Evolutionary conservation across 2,113 vertebrate genomes (phyloP).

Genomic region (Picathartes gymnocephalus): DNA sequence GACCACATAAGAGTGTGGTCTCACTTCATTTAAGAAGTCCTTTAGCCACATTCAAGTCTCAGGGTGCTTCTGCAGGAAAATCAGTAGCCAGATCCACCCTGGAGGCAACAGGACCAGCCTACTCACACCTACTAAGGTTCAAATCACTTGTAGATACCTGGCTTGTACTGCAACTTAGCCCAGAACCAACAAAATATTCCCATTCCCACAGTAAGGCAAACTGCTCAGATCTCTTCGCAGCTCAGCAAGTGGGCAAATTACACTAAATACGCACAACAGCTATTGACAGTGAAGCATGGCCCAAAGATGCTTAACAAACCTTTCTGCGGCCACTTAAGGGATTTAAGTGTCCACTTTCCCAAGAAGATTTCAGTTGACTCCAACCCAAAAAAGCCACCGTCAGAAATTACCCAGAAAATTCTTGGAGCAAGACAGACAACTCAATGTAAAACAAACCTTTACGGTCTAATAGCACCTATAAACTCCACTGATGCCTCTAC

Average conservation of each 20-base stretch:
- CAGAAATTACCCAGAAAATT: background rate
- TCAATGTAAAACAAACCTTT: background rate
- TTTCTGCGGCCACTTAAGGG: background rate
- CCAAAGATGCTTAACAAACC: background rate
- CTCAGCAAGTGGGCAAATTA: background rate
- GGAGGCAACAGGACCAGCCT: background rate
- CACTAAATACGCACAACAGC: background rate
- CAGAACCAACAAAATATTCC: background rate
- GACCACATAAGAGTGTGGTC: rapidly evolving
- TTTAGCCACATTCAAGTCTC: background rate
- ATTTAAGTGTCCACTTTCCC: background rate
- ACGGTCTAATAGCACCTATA: background rate
- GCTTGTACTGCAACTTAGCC: background rate
- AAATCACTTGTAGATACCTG: background rate
- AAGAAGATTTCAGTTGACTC: background rate
- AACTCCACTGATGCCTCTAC: background rate
- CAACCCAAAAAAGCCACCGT: background rate
- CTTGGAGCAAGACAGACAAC: rapidly evolving
- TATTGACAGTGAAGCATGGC: background rate
- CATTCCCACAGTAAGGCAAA: background rate
- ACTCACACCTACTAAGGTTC: background rate
- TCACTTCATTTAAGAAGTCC: background rate
- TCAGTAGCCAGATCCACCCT: background rate
- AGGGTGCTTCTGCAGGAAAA: background rate
- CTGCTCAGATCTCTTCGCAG: background rate